Conservation (phyloP, 2,113 vertebrate genomes). For the Sigmodon hispidus region DNA sequence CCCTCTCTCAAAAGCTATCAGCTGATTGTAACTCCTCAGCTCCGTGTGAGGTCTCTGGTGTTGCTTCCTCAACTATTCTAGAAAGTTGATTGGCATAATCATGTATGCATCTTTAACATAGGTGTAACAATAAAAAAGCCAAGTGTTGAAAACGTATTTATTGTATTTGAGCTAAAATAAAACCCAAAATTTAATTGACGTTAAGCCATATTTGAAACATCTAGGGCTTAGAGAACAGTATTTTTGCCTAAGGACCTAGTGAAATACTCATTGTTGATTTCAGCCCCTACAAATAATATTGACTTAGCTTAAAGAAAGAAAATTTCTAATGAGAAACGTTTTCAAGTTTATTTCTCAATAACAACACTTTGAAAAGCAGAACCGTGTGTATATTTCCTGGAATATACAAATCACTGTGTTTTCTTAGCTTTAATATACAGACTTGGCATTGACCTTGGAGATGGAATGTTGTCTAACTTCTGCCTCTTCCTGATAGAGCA, state of each 20-base stretch:
- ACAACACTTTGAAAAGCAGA: neutral
- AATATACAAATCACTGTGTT: neutral
- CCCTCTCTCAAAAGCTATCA: neutral
- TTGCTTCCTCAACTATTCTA: too few relatives aligned
- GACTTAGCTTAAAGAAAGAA: neutral
- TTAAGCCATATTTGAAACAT: neutral
- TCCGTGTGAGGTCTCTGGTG: too few relatives aligned
- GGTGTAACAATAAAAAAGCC: neutral
- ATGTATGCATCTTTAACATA: too few relatives aligned
- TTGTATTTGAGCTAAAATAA: neutral
- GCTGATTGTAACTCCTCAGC: too few relatives aligned
- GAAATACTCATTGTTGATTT: neutral
- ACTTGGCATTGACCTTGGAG: neutral
- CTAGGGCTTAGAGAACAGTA: neutral
- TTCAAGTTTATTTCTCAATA: neutral
- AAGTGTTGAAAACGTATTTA: neutral
- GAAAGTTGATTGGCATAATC: neutral
- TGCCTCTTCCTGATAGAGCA: fast-evolving
- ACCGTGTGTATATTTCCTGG: neutral
- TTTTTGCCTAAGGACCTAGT: neutral
- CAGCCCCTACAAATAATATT: neutral
- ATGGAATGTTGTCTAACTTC: neutral
- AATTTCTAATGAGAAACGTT: too few relatives aligned
- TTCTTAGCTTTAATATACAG: neutral
- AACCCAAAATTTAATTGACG: neutral